Base-by-base conservation (phyloP, 2,888 invertebrate species). In the Argynnis bischoffii region DNA sequence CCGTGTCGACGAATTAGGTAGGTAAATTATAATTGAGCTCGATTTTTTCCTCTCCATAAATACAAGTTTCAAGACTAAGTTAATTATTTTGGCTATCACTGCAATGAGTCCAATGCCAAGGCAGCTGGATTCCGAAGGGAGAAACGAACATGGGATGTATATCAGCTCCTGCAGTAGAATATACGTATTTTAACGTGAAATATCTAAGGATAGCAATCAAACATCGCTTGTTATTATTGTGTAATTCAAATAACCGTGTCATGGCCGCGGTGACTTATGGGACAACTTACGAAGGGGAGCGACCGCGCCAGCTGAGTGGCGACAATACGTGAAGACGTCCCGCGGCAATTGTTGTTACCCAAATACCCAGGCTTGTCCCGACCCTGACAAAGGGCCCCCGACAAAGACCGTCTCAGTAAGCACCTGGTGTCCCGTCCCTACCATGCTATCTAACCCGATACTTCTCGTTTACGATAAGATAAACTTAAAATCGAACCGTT, bases 301-400 rank as follows among this genome's bases (percentile, higher is more conserved):
- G 78, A 79, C 81, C 81, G 81, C 87, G 89, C 88, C 92, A 90
- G 92, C 92, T 91, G 92, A 90, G 83, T 82, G 76, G 77, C 84
- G 83, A 91, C 90, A 92, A 90, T 88, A 75, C 83, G 78, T 84
- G 90, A 91, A 92, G 92, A 92, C 90, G 91, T 90, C 89, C 87
- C 89, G 89, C 83, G 81, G 86, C 83, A 80, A 87, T 92, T 92
- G 90, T 91, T 80, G 77, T 81, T 70, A 69, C 64, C 69, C 71
- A 61, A 71, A 54, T 46, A 83, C 84, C 82, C 84, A 81, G 72
- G 73, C 76, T 73, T 74, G 78, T 76, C 78, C 79, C 79, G 69
- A 63, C 63, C 67, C 69, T 75, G 76, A 79, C 79, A 81, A 81
- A 78, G 72, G 77, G 79, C 73, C 76, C 80, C 78, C 79, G 84